phyloP scores from a whole-genome alignment of 1,140 invertebrate genomes.

The Hylyphantes graminicola region DNA sequence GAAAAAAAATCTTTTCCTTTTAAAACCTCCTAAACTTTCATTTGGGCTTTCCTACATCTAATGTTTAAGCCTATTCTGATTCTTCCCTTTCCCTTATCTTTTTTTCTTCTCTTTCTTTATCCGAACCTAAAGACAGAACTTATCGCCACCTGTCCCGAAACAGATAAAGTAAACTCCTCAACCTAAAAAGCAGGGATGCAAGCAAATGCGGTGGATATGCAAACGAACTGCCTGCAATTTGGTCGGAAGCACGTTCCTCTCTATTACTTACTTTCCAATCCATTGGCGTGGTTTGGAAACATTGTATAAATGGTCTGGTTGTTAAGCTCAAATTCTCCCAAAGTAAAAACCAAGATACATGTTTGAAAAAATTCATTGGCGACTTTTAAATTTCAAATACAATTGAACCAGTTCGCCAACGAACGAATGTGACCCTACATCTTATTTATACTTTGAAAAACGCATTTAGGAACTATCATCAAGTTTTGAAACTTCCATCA shows the following conservation, averaged over 20 bases:
- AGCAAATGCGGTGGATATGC: conserved; percentile 12
- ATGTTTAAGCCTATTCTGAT: conserved; percentile 13
- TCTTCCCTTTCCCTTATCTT: conserved; percentile 8
- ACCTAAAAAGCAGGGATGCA: conserved; percentile 4
- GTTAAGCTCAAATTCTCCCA: too few relatives aligned
- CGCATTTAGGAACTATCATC: too few relatives aligned
- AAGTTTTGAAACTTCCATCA: too few relatives aligned
- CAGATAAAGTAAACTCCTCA: conserved; percentile 2
- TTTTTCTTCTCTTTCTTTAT: background rate
- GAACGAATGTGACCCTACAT: too few relatives aligned
- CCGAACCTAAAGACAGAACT: background rate
- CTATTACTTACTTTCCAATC: conserved; percentile 10
- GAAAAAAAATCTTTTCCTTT: conserved; percentile 1
- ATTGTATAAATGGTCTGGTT: too few relatives aligned
- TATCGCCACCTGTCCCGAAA: conserved; percentile 9
- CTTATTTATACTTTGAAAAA: too few relatives aligned
- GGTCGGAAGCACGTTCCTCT: conserved; percentile 21
- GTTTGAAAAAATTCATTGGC: too few relatives aligned
- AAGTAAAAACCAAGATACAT: too few relatives aligned
- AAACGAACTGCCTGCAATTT: conserved; percentile 34
- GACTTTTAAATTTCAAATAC: too few relatives aligned
- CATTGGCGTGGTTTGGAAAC: too few relatives aligned
- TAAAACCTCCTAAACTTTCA: conserved; percentile 40
- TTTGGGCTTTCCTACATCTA: conserved; percentile 36
- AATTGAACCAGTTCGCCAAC: too few relatives aligned